Evolutionary conservation across 2,113 vertebrate species (phyloP), one percentile per base, ranked within the genome.

Genomic region (Phaetusa simplex): DNA sequence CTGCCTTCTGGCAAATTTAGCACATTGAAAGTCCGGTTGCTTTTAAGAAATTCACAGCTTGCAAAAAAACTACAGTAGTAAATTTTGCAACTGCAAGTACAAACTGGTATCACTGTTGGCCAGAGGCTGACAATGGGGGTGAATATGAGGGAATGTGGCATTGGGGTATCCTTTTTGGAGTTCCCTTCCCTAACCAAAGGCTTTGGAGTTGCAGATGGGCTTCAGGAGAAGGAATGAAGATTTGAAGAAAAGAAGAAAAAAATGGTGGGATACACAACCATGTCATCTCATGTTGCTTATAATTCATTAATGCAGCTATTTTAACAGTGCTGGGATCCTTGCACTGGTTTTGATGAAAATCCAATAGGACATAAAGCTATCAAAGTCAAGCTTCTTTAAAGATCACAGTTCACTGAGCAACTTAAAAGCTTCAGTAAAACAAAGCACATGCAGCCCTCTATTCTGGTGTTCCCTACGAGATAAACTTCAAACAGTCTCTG

Each of bases 371-470:
- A 81, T 85, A 95, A 97, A 89, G 90, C 70, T 94, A 94, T 76
- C 65, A 61, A 91, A 97, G 91, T 73, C 69, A 84, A 82, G 19
- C 83, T 91, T 79, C 91, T 95, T 95, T 97, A 92, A 94, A 96
- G 69, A 91, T 73, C 91, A 95, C 93, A 93, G 95, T 87, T 96
- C 92, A 95, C 59, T 94, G 94, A 95, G 32, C 73, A 91, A 89
- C 97, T 92, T 97, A 82, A 96, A 96, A 95, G 94, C 81, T 62
- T 88, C 53, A 65, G 43, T 69, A 64, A 82, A 93, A 96, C 77
- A 97, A 97, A 95, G 73, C 23, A 89, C 53, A 94, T 36, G 23
- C 36, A 95, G 30, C 40, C n/a, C 24, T 93, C 86, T 86, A 11
- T 83, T 92, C 88, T 88, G 62, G 55, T 88, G 53, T 32, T 88